A percentile compares a stretch with the other conserved stretches of the same genome.
Conservation (phyloP, 2,797 vertebrate species). For the Leptatherina wallacei region DNA sequence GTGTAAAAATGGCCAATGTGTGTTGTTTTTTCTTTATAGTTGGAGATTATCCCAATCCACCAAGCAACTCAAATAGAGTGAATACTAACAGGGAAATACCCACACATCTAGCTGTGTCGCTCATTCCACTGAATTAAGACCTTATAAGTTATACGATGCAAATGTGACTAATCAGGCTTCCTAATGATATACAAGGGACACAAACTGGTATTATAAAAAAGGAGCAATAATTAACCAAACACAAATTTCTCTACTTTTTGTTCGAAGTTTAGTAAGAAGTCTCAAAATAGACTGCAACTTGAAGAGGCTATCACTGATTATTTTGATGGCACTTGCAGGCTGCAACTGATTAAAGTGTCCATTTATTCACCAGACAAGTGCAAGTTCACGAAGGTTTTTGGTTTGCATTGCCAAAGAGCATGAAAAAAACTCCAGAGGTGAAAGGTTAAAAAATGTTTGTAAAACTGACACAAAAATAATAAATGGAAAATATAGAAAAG, state of each 20-base stretch:
- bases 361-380: neutral
- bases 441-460: neutral
- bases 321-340: slow-evolving; percentile 29
- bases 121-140: no score
- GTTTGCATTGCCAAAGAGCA: neutral
- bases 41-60: no score
- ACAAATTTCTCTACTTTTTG: neutral
- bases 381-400: neutral
- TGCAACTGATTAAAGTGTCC: neutral
- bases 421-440: neutral
- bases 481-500: neutral
- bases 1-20: no score
- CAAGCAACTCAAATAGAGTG: no score
- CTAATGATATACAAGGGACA: no score
- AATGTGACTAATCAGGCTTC: no score
- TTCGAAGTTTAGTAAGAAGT: neutral
- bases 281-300: neutral
- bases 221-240: no score
- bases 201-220: no score
- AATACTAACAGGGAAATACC: no score
- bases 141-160: no score
- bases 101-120: no score
- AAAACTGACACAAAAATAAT: neutral
- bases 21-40: no score
- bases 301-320: neutral